These are phyloP conservation scores for Orchestia grillus DNA, from an alignment of 1,140 invertebrate species.

Conservation along the genomic window DNA sequence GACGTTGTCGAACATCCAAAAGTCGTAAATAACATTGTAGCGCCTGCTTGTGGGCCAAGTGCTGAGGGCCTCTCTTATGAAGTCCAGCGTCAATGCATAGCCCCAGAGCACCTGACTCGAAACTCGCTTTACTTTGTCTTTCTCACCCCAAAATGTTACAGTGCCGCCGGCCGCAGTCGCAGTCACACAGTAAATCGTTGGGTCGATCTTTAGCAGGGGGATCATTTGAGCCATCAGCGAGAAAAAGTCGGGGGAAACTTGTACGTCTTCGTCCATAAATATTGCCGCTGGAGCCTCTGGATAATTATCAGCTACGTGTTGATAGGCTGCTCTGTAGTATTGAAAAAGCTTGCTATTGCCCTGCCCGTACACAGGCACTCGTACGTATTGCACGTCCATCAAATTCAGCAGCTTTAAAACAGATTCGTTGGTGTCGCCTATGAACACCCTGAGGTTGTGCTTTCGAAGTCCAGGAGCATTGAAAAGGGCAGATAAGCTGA, in stretches of 20 bases:
- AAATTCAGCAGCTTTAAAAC: slow-evolving; percentile 20
- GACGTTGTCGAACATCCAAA: slow-evolving; percentile 63
- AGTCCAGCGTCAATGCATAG: slow-evolving; percentile 59
- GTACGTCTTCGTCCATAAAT: slow-evolving; percentile 79
- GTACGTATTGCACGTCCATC: slow-evolving; percentile 23
- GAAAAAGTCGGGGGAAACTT: slow-evolving; percentile 79
- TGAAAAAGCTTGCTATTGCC: slow-evolving; percentile 59
- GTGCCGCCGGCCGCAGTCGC: slow-evolving; percentile 71
- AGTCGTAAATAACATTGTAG: slow-evolving; percentile 60
- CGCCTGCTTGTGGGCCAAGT: slow-evolving; percentile 56
- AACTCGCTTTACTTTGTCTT: slow-evolving; percentile 57
- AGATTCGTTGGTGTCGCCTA: slow-evolving; percentile 57
- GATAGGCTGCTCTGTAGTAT: slow-evolving; percentile 60
- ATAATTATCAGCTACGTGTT: slow-evolving; percentile 56
- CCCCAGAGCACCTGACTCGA: slow-evolving; percentile 63
- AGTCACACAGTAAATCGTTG: slow-evolving; percentile 77
- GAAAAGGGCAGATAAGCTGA: slow-evolving; percentile 37
- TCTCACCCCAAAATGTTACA: slow-evolving; percentile 19
- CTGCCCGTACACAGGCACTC: background rate
- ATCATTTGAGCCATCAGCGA: slow-evolving; percentile 78
- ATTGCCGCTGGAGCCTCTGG: slow-evolving; percentile 72
- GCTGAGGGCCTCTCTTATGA: slow-evolving; percentile 59
- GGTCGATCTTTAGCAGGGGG: slow-evolving; percentile 75
- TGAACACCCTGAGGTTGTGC: slow-evolving; percentile 58
- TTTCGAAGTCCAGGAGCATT: slow-evolving; percentile 41